These are phyloP conservation scores for Tragopan temminckii DNA, from an alignment of 2,797 vertebrate genomes.

Conservation along the genomic window DNA sequence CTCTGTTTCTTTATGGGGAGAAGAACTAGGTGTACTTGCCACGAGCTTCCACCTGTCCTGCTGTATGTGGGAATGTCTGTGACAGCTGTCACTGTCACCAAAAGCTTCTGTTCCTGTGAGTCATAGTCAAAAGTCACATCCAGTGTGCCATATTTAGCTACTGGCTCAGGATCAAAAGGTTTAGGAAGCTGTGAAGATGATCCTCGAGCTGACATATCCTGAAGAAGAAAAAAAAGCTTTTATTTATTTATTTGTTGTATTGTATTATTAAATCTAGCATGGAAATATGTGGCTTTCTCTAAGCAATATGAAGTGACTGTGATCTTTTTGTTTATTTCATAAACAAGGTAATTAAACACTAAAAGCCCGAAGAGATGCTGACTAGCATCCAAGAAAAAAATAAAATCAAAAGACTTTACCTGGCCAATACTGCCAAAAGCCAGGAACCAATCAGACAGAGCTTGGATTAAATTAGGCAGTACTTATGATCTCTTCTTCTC, in stretches of 20 bases:
- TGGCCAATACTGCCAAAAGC: not conserved
- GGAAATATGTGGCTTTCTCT: slow-evolving; percentile 18
- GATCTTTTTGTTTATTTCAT: slow-evolving; percentile 25
- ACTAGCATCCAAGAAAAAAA: not conserved
- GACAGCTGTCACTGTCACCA: slow-evolving; percentile 93
- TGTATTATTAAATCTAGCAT: slow-evolving; percentile 44
- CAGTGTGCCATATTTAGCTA: slow-evolving; percentile 93
- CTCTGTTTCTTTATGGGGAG: slow-evolving; percentile 96
- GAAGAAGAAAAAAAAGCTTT: slow-evolving; percentile 55
- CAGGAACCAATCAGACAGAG: not conserved
- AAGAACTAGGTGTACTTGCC: slow-evolving; percentile 98
- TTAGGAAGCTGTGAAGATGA: slow-evolving; percentile 93
- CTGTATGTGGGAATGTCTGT: slow-evolving; percentile 92
- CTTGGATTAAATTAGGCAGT: not conserved
- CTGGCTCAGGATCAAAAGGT: slow-evolving; percentile 92
- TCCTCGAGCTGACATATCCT: slow-evolving; percentile 93
- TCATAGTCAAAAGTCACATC: slow-evolving; percentile 96
- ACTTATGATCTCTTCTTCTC: not conserved
- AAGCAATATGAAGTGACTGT: not conserved
- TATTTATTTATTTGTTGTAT: slow-evolving; percentile 64
- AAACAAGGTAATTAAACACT: slow-evolving; percentile 24
- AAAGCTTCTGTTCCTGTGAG: slow-evolving; percentile 93
- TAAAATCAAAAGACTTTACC: slow-evolving; percentile 1
- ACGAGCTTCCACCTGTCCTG: slow-evolving; percentile 92
- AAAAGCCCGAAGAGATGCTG: not conserved